Evolutionary conservation across 1,140 invertebrate species (phyloP).

Genomic region (Monochamus saltuarius): DNA sequence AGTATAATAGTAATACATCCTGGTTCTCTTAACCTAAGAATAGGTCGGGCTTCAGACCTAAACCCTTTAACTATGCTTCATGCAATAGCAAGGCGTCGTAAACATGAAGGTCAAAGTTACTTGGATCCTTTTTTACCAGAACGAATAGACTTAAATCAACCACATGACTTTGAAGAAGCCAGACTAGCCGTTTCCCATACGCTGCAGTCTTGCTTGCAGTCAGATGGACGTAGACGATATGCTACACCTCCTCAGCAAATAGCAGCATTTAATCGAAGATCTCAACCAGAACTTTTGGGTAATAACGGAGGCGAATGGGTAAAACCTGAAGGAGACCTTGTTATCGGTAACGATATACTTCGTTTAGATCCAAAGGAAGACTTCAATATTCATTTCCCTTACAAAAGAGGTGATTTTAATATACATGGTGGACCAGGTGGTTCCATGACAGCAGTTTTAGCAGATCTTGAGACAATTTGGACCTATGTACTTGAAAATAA

Average conservation of each 20-base stretch:
- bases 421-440: conserved; percentile 80
- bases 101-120: conserved; percentile 58
- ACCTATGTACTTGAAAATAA: conserved; percentile 71
- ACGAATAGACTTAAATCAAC: conserved; percentile 61
- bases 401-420: conserved; percentile 83
- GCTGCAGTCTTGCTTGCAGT: conserved; percentile 80
- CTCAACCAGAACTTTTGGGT: conserved; percentile 64
- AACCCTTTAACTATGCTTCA: conserved; percentile 83
- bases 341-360: conserved; percentile 72
- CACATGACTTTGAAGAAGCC: conserved; percentile 80
- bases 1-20: conserved; percentile 93
- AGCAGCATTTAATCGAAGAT: conserved; percentile 78
- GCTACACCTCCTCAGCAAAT: conserved; percentile 86
- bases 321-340: conserved; percentile 61
- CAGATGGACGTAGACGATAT: conserved; percentile 72
- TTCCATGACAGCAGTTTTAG: conserved; percentile 77
- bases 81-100: conserved; percentile 75
- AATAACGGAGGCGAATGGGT: conserved; percentile 61
- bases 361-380: conserved; percentile 69
- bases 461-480: conserved; percentile 88
- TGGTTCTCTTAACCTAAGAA: conserved; percentile 84
- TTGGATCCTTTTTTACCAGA: conserved; percentile 68
- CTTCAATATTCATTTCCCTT: conserved; percentile 89
- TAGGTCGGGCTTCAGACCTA: conserved; percentile 86
- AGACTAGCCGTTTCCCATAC: conserved; percentile 79